Percentiles rank a stretch among this genome's conserved stretches.
Evolutionary conservation across 2,113 vertebrate genomes (phyloP).

Genomic region (Lontra canadensis): DNA sequence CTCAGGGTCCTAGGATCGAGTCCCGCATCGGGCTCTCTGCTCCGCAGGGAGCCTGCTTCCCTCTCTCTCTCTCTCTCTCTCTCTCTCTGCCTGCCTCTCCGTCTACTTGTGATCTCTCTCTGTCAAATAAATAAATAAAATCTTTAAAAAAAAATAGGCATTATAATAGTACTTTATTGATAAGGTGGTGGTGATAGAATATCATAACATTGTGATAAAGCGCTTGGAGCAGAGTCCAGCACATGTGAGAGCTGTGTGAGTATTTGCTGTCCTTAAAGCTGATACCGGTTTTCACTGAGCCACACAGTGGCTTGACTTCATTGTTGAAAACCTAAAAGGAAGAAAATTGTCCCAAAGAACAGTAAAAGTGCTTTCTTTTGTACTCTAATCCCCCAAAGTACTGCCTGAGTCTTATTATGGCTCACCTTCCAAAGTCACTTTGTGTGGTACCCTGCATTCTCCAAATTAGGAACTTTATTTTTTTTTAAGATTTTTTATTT

Average conservation of each 20-base stretch:
- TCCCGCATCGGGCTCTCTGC: too few relatives aligned
- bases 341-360: background rate
- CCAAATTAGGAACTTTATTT: background rate
- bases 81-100: too few relatives aligned
- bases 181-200: background rate
- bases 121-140: too few relatives aligned
- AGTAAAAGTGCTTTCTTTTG: background rate
- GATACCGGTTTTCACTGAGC: background rate
- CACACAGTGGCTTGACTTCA: background rate
- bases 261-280: background rate
- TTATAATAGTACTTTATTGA: background rate
- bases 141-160: background rate
- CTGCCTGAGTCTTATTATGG: background rate
- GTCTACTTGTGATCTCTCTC: too few relatives aligned
- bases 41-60: too few relatives aligned
- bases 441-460: background rate
- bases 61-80: too few relatives aligned
- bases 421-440: background rate
- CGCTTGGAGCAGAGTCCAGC: background rate
- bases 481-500: too few relatives aligned
- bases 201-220: background rate
- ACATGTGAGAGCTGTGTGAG: background rate
- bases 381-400: background rate
- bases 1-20: too few relatives aligned
- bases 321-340: background rate